Base-by-base conservation (phyloP, 2,888 invertebrate species). In the Melolontha melolontha region DNA sequence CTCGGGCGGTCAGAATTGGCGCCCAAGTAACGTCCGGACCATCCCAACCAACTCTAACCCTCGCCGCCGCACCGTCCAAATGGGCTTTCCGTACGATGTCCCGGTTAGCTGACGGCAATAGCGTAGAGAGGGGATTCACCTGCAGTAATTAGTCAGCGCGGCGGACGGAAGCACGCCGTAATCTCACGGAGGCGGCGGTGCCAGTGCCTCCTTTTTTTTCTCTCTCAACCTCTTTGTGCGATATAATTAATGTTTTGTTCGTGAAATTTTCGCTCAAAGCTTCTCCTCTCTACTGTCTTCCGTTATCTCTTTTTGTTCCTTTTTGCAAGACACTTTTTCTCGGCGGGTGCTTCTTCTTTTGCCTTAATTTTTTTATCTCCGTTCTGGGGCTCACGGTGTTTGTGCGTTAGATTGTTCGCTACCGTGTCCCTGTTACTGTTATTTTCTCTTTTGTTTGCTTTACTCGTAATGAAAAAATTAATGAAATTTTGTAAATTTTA, bases 231-330 rank as follows among this genome's bases (percentile, higher is more conserved):
- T 71, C 75, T 77, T 77, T 76, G 76, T 76, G 75, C 70, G 75
- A 76, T 77, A 75, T 77, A 79, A 79, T 79, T 79, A 79, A 78
- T 77, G 77, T 77, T 77, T 77, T 77, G 76, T 76, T 74, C 74
- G 72, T 74, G 71, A 75, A 76, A 76, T 75, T 70, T 75, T 62
- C 70, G 69, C 72, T 73, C 72, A 74, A 72, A 72, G 72, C 66
- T 68, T 70, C 71, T 69, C 57, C 51, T 64, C 51, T 66, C 69
- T 11, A 17, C 17, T 11, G 6, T 47, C 16, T 14, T 22, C 22
- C 49, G 49, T 22, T 49, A 49, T 16, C 40, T 34, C n/a, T 62
- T 55, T 41, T 22, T 17, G 47, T 12, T 47, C 51, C 41, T 41
- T 55, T 40, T 55, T 55, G 10, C 34, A 6, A 34, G 34, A 34